These are phyloP conservation scores for Clarias macrocephalus DNA, from an alignment of 2,113 vertebrate species.

Conservation along the genomic window DNA sequence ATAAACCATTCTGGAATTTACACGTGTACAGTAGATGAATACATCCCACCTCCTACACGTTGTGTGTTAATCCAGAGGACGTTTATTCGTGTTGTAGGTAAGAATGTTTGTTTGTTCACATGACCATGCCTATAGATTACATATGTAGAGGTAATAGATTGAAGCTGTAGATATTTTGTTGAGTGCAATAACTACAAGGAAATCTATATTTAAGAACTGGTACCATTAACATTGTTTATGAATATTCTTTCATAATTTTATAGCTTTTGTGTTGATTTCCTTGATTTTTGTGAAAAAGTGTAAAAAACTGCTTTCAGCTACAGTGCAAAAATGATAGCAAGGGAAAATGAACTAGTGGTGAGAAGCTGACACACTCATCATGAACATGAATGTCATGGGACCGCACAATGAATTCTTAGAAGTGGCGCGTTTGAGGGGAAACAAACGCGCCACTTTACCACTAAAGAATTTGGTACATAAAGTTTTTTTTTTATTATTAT, in stretches of 20 bases:
- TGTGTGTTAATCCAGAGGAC: neutral
- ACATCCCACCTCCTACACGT: constrained; percentile 25
- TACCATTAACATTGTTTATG: neutral
- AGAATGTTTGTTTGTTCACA: neutral
- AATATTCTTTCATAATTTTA: neutral
- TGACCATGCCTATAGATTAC: neutral
- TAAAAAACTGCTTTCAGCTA: neutral
- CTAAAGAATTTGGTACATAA: no score
- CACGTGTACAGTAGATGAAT: constrained; percentile 28
- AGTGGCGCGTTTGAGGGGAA: no score
- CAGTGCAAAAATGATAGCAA: no score
- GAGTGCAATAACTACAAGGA: neutral
- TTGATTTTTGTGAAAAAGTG: neutral
- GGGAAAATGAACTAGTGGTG: neutral
- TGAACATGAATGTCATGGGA: no score
- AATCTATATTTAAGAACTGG: neutral
- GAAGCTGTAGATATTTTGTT: neutral
- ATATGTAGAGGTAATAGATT: neutral
- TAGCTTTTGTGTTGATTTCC: neutral
- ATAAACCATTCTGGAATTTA: constrained; percentile 41
- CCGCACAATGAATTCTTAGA: no score
- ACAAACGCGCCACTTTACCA: no score
- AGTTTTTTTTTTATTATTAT: no score
- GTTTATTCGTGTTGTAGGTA: constrained; percentile 38
- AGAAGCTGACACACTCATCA: no score